A percentile compares a stretch with the other conserved stretches of the same genome.
Evolutionary conservation across 2,113 vertebrate genomes (phyloP).

Genomic region (Pseudorectes ferrugineus): DNA sequence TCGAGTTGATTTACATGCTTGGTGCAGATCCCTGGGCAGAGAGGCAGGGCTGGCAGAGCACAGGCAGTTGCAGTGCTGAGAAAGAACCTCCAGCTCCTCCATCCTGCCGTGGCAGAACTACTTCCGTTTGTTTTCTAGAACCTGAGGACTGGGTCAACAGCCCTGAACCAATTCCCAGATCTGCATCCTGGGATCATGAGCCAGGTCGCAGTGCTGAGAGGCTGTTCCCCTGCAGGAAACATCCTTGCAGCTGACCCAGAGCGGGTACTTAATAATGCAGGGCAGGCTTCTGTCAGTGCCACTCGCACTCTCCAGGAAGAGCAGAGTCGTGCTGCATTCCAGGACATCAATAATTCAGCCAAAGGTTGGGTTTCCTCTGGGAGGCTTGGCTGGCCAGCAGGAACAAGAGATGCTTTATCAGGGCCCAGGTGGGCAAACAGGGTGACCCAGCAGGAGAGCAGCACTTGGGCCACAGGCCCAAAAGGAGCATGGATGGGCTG

Average conservation of each 20-base stretch:
- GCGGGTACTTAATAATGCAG: conserved; percentile 56
- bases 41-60: background rate
- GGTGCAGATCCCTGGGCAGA: background rate
- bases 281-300: conserved; percentile 16
- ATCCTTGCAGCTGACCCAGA: background rate
- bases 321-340: conserved; percentile 10
- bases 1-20: background rate
- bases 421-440: background rate
- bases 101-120: background rate
- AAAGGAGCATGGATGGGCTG: rapidly evolving
- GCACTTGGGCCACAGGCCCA: background rate
- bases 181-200: background rate
- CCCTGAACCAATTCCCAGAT: background rate
- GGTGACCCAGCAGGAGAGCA: background rate
- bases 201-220: background rate
- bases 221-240: background rate
- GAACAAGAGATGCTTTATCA: background rate
- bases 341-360: conserved; percentile 65
- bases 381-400: background rate
- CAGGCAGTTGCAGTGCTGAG: background rate
- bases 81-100: background rate
- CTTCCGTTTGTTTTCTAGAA: background rate
- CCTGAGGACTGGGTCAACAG: background rate
- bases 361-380: conserved; percentile 49
- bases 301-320: conserved; percentile 27